phyloP scores from a whole-genome alignment of 2,888 invertebrate species.

The Notocelia uddmanniana region DNA sequence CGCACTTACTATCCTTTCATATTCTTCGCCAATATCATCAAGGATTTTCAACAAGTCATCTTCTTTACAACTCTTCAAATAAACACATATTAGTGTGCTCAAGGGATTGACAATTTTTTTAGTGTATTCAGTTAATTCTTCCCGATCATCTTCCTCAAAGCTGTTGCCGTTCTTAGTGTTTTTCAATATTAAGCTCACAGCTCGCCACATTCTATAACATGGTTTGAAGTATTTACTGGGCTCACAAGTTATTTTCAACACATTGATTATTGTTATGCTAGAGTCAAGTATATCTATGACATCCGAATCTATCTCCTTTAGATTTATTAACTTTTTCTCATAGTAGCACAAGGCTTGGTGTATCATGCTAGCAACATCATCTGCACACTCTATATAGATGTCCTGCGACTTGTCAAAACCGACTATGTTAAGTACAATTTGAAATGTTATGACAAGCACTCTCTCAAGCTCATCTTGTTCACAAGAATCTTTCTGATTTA shows the following conservation, averaged over 20 bases:
- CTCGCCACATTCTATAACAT: constrained; percentile 72
- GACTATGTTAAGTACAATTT: constrained; percentile 69
- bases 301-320: constrained; percentile 73
- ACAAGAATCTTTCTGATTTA: constrained; percentile 62
- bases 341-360: constrained; percentile 69
- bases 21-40: constrained; percentile 63
- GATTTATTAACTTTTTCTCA: constrained; percentile 67
- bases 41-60: constrained; percentile 62
- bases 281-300: constrained; percentile 73
- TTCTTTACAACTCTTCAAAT: constrained; percentile 68
- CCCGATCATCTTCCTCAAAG: constrained; percentile 67
- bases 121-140: constrained; percentile 63
- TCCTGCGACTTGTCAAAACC: constrained; percentile 72
- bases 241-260: constrained; percentile 60
- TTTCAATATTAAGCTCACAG: constrained; percentile 59
- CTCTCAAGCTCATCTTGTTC: constrained; percentile 71
- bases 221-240: constrained; percentile 67
- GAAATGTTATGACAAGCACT: constrained; percentile 69
- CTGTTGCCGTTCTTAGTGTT: constrained; percentile 61
- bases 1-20: constrained; percentile 63
- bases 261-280: constrained; percentile 63
- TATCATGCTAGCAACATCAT: constrained; percentile 63
- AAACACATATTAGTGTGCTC: constrained; percentile 65
- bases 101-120: constrained; percentile 66
- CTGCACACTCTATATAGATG: constrained; percentile 62